Evolutionary conservation across 1,140 invertebrate species (phyloP).

Genomic region (Drosophila sulfurigaster): DNA sequence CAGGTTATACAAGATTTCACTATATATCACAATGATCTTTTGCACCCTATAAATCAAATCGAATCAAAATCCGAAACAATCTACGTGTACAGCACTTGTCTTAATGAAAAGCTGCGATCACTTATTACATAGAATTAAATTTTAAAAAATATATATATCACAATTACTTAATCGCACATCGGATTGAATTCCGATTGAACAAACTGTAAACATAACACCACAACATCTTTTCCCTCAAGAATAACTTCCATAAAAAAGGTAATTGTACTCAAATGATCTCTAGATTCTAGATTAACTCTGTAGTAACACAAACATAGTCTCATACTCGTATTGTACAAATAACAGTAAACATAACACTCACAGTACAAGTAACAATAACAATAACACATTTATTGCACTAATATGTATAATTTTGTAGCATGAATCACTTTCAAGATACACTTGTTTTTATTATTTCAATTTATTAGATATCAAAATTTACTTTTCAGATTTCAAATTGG

Average conservation of each 20-base stretch:
- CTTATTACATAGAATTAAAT: slow-evolving; percentile 5
- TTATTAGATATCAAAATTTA: slow-evolving; percentile 18
- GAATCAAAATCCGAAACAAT: slow-evolving; percentile 18
- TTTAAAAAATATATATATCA: not conserved
- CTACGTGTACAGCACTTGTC: slow-evolving; percentile 13
- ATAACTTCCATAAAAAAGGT: slow-evolving; percentile 19
- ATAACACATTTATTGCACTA: slow-evolving; percentile 25
- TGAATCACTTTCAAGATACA: not conserved
- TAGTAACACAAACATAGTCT: not conserved
- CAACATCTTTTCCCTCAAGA: slow-evolving; percentile 30
- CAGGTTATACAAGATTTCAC: slow-evolving; percentile 16
- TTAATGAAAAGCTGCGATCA: slow-evolving; percentile 22
- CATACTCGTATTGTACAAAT: slow-evolving; percentile 8
- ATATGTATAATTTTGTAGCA: slow-evolving; percentile 14
- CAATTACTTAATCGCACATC: slow-evolving; percentile 5
- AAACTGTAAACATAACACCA: slow-evolving; percentile 68
- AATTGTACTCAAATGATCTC: slow-evolving; percentile 45
- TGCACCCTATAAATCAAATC: slow-evolving; percentile 1
- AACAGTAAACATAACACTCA: slow-evolving; percentile 11
- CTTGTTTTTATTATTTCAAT: slow-evolving; percentile 9
- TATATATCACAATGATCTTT: not conserved
- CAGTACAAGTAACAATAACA: slow-evolving; percentile 14
- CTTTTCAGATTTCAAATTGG: slow-evolving; percentile 37
- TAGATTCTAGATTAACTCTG: slow-evolving; percentile 3
- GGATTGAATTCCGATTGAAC: slow-evolving; percentile 6